Evolutionary conservation across 1,140 invertebrate genomes (phyloP).

Genomic region (Papilio dardanus): DNA sequence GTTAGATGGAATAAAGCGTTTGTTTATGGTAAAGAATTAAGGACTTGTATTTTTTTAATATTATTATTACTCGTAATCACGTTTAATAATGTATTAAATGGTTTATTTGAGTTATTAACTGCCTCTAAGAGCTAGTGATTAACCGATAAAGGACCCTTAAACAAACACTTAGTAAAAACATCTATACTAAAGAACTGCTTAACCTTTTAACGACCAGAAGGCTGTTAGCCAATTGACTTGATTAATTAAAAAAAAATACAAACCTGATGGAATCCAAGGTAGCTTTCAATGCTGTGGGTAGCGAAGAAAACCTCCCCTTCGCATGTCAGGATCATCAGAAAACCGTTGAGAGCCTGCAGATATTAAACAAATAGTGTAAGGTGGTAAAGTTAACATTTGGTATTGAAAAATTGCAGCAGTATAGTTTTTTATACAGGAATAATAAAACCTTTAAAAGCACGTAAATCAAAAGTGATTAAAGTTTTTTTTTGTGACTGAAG

Average conservation of each 20-base stretch:
- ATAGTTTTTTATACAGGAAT: too few species aligned
- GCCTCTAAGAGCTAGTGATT: too few species aligned
- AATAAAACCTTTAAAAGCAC: too few species aligned
- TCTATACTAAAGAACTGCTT: background rate
- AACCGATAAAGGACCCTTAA: too few species aligned
- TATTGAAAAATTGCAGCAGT: too few species aligned
- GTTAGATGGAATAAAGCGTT: conserved; percentile 22
- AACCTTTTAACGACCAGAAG: background rate
- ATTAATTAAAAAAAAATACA: conserved; percentile 51
- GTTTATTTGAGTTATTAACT: too few species aligned
- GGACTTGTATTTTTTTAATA: background rate
- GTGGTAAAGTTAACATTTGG: too few species aligned
- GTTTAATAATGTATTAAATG: background rate
- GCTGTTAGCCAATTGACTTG: background rate
- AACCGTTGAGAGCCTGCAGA: conserved; percentile 98
- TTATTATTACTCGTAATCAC: conserved; percentile 6
- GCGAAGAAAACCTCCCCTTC: conserved; percentile 99
- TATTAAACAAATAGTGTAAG: conserved; percentile 28
- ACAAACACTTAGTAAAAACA: too few species aligned
- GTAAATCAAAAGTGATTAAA: too few species aligned
- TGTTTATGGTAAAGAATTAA: conserved; percentile 7
- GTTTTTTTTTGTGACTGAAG: too few species aligned
- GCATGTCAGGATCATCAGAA: conserved; percentile 98
- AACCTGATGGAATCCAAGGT: conserved; percentile 99
- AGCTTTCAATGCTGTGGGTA: conserved; percentile 99